Evolutionary conservation across 2,888 invertebrate genomes (phyloP).

Genomic region (Protodeltote pygarga): DNA sequence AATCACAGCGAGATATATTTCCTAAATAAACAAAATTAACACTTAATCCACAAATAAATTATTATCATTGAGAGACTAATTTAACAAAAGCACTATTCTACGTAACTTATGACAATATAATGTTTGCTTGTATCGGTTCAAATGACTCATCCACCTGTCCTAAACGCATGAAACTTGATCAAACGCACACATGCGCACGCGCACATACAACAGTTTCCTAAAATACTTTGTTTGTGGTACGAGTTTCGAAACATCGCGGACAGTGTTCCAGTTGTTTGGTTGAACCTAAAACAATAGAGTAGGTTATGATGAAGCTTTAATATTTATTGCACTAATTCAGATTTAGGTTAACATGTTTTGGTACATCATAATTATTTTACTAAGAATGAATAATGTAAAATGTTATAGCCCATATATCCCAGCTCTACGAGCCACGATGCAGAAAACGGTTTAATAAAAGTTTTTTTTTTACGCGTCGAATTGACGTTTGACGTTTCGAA

Average conservation of each 20-base stretch:
- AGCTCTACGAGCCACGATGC: too few relatives aligned
- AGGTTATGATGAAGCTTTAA: conserved; percentile 26
- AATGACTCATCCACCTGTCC: not conserved
- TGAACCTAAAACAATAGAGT: conserved; percentile 40
- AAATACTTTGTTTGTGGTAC: conserved; percentile 29
- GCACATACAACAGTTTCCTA: conserved; percentile 13
- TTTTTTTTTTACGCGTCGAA: not conserved
- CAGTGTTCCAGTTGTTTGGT: conserved; percentile 26
- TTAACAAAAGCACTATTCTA: too few relatives aligned
- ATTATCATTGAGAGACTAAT: too few relatives aligned
- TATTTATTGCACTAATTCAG: conserved; percentile 21
- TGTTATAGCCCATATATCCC: too few relatives aligned
- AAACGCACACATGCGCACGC: not conserved
- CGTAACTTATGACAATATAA: too few relatives aligned
- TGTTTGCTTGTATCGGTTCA: not conserved
- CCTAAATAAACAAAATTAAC: too few relatives aligned
- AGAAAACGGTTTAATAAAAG: too few relatives aligned
- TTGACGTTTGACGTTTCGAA: too few relatives aligned
- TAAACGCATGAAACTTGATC: conserved; percentile 1
- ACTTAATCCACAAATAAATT: too few relatives aligned
- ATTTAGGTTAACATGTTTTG: conserved; percentile 22
- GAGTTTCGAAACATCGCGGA: conserved; percentile 22
- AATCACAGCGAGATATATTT: too few relatives aligned
- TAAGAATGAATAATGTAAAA: too few relatives aligned
- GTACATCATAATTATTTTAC: not conserved